Percentiles rank a stretch among this genome's conserved stretches.
phyloP scores from a whole-genome alignment of 2,797 vertebrate species.

The Rhabdomys pumilio region DNA sequence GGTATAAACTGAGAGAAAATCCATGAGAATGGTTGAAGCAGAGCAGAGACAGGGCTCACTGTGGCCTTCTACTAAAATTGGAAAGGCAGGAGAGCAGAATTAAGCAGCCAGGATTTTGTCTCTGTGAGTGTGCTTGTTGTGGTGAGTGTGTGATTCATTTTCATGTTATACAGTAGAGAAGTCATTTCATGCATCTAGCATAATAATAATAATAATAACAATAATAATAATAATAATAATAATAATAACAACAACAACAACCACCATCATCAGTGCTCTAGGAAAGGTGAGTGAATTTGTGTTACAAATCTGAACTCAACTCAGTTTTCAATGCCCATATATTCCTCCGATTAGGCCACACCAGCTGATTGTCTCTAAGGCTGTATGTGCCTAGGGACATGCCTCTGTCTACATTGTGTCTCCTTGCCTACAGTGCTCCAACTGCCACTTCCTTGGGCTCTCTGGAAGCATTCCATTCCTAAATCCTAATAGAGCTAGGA shows the following conservation, averaged over 20 bases:
- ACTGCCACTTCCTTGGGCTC: background rate
- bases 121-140: background rate
- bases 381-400: background rate
- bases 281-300: background rate
- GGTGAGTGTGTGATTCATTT: background rate
- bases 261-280: background rate
- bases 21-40: background rate
- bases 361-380: background rate
- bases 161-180: background rate
- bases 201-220: background rate
- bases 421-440: background rate
- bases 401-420: background rate
- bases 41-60: background rate
- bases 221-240: too few relatives aligned
- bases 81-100: background rate
- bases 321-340: background rate
- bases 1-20: background rate
- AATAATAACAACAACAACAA: too few relatives aligned
- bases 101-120: background rate
- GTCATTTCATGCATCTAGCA: background rate
- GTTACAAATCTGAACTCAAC: conserved; percentile 1
- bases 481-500: background rate
- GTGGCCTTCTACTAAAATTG: background rate
- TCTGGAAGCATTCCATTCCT: background rate
- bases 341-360: background rate